Evolutionary conservation across 1,140 invertebrate genomes (phyloP).

Genomic region (Nebria ingens): DNA sequence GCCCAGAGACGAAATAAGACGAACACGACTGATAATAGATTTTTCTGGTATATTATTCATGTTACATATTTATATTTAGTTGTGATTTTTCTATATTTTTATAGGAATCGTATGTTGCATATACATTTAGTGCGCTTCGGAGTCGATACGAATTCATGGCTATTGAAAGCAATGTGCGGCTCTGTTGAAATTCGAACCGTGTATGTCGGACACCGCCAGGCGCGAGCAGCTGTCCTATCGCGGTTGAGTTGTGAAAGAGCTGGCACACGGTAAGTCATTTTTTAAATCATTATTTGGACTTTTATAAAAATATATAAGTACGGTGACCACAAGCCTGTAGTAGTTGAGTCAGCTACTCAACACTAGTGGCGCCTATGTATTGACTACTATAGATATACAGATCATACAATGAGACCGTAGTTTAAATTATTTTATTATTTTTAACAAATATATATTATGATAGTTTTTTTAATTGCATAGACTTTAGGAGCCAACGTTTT

Average conservation of each 20-base stretch:
- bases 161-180: slow-evolving; percentile 90
- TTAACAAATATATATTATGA: too few species aligned
- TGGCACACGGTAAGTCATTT: slow-evolving; percentile 57
- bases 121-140: slow-evolving; percentile 84
- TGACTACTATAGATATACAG: slow-evolving; percentile 9
- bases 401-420: too few species aligned
- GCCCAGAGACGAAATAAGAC: slow-evolving; percentile 76
- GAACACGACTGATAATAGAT: slow-evolving; percentile 78
- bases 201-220: slow-evolving; percentile 87
- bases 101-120: slow-evolving; percentile 85
- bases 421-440: too few species aligned
- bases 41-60: slow-evolving; percentile 69
- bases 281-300: slow-evolving; percentile 9
- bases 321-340: too few species aligned
- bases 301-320: slow-evolving; percentile 7
- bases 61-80: background rate
- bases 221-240: slow-evolving; percentile 87
- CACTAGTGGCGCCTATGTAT: background rate
- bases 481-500: too few species aligned
- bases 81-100: slow-evolving; percentile 15
- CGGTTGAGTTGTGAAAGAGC: slow-evolving; percentile 93
- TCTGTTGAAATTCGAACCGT: slow-evolving; percentile 93
- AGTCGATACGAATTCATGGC: slow-evolving; percentile 78
- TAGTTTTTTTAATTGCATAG: slow-evolving; percentile 12
- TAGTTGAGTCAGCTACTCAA: too few species aligned